Percentiles rank a stretch among this genome's conserved stretches.
phyloP scores from a whole-genome alignment of 1,140 invertebrate species.

The Reticulitermes speratus region DNA sequence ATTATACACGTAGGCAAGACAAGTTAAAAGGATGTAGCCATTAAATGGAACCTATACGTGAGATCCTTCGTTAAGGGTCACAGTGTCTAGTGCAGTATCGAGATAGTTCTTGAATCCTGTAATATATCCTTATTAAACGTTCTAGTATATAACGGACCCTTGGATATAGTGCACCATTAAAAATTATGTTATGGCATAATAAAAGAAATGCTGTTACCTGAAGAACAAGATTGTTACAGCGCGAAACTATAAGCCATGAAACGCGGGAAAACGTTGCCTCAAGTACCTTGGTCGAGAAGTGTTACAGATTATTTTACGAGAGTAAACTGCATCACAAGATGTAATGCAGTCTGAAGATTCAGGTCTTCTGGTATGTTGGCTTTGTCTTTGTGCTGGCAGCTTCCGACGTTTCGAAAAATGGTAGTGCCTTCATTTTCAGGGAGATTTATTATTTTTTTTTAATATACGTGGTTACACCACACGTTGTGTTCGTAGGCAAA shows the following conservation, averaged over 20 bases:
- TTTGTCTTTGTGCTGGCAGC: too few relatives aligned
- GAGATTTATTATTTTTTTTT: too few relatives aligned
- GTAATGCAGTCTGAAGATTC: too few relatives aligned
- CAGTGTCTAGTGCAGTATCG: neutral
- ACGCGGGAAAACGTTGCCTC: neutral
- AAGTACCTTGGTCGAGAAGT: neutral
- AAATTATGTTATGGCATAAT: conserved; percentile 2
- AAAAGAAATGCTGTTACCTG: neutral
- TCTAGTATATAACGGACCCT: neutral
- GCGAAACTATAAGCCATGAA: neutral
- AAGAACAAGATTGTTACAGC: neutral
- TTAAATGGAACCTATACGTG: neutral
- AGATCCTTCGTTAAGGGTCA: neutral
- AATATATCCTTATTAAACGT: neutral
- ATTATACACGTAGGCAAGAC: neutral
- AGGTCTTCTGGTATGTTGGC: too few relatives aligned
- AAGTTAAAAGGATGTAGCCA: conserved; percentile 12
- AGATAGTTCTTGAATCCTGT: neutral
- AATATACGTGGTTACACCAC: too few relatives aligned
- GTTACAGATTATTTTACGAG: neutral
- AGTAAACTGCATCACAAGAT: too few relatives aligned
- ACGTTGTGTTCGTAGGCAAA: too few relatives aligned
- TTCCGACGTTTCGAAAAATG: too few relatives aligned
- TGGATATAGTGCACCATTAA: neutral
- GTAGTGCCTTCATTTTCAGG: too few relatives aligned